Base-by-base conservation (phyloP, 2,113 vertebrate genomes). In the Canis aureus region DNA sequence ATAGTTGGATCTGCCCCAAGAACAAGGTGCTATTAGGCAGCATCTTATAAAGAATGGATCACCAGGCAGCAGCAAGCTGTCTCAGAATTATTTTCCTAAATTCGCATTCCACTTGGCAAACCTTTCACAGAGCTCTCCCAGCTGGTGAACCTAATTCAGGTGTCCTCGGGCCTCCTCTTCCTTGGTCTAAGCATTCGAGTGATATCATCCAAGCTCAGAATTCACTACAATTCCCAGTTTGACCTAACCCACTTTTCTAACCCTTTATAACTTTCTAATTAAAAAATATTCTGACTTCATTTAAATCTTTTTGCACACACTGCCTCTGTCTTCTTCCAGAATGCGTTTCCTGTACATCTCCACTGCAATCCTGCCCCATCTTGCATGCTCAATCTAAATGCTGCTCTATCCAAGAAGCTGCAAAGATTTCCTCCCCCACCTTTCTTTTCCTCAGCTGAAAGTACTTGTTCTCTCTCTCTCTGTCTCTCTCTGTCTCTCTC, bases 61-160 rank as follows among this genome's bases (percentile, higher is more conserved):
- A 89, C 97, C 80, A 94, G 89, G 96, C 98, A 98, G 97, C 82
- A 96, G 97, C 97, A 98, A 98, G 97, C 89, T 98, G 92, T 98
- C 98, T 97, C 97, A 69, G 59, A 94, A 97, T 98, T 98, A 97
- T 97, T 96, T 98, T 95, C 89, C 74, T 97, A 94, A 98, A 98
- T 98, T 91, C 86, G 97, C 81, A 96, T 94, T 96, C 96, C 97
- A n/a, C 91, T 98, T 98, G 98, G 97, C 97, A 98, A 98, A 95
- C 38, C 35, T 98, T 96, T 82, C 92, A 43, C 82, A 97, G 94
- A 97, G 80, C 86, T 98, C 90, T 98, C 96, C 91, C 88, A 98
- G 91, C 69, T 83, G n/a, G 62, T 91, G 35, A 53, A 0, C 29
- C 97, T 95, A 66, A 98, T 96, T 96, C 97, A 97, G 95, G 96